A percentile compares a stretch with the other conserved stretches of the same genome.
Conservation (phyloP, 1,140 invertebrate species). For the Galleria mellonella region DNA sequence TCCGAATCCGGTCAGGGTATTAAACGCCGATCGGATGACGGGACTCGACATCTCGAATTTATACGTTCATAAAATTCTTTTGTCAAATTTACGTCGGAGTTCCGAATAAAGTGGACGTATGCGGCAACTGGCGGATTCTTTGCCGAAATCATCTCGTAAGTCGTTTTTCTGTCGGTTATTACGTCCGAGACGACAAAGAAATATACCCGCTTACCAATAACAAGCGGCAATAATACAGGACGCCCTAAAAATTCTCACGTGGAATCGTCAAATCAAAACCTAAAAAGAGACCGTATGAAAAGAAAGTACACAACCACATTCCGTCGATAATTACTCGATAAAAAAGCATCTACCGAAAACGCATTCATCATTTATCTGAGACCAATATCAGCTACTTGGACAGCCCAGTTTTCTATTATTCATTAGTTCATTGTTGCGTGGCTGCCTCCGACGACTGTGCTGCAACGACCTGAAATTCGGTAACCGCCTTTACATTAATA, state of each 20-base stretch:
- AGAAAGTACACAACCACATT: conserved; percentile 9
- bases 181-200: conserved; percentile 24
- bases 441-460: conserved; percentile 23
- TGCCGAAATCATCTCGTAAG: conserved; percentile 59
- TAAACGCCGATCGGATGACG: conserved; percentile 49
- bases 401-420: conserved; percentile 65
- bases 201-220: conserved; percentile 20
- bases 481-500: conserved; percentile 67
- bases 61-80: conserved; percentile 70
- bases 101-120: conserved; percentile 45
- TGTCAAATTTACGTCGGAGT: conserved; percentile 64
- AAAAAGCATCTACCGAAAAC: conserved; percentile 40
- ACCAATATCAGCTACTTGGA: conserved; percentile 57
- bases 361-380: conserved; percentile 64
- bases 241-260: conserved; percentile 15
- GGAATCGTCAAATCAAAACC: conserved; percentile 4
- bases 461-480: conserved; percentile 62
- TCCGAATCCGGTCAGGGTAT: conserved; percentile 43
- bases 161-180: conserved; percentile 54
- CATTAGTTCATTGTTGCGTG: conserved; percentile 56
- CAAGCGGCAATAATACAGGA: conserved; percentile 7
- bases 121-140: conserved; percentile 43
- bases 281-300: neutral
- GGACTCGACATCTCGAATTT: conserved; percentile 45
- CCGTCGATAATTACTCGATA: conserved; percentile 50